Evolutionary conservation across 1,140 invertebrate genomes (phyloP).

Genomic region (Colletes gigas): DNA sequence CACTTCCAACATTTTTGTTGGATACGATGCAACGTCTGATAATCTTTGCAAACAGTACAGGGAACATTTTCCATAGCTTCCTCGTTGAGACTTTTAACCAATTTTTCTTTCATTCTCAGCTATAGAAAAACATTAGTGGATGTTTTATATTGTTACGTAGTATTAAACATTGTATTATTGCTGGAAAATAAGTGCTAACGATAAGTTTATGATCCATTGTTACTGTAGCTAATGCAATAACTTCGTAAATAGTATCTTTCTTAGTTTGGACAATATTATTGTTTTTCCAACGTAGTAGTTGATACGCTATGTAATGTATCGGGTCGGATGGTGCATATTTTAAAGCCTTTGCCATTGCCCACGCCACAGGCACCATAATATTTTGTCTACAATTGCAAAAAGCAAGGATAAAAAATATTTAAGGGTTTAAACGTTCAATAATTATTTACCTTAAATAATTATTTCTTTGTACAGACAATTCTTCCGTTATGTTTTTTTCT

Average conservation of each 20-base stretch:
- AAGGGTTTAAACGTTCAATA: too few species aligned
- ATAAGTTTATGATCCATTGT: conserved; percentile 29
- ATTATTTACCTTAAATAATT: conserved; percentile 61
- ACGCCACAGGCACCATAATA: conserved; percentile 63
- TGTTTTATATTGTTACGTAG: conserved; percentile 1
- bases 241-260: conserved; percentile 24
- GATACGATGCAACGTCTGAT: conserved; percentile 20
- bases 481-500: neutral
- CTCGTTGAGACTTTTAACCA: conserved; percentile 18
- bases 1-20: conserved; percentile 43
- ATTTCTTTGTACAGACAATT: conserved; percentile 34
- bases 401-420: neutral
- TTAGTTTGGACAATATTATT: conserved; percentile 43
- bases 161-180: neutral
- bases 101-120: conserved; percentile 27
- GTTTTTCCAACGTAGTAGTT: conserved; percentile 62
- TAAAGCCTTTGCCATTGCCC: conserved; percentile 60
- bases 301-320: conserved; percentile 56
- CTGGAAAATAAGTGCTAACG: conserved; percentile 17
- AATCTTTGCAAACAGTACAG: neutral
- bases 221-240: conserved; percentile 30
- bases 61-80: conserved; percentile 5
- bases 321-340: conserved; percentile 60
- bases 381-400: conserved; percentile 51
- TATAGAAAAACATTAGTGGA: neutral